Percentiles rank a stretch among this genome's conserved stretches.
These are phyloP conservation scores for Larimichthys polyactis DNA, from an alignment of 2,113 vertebrate species.

Conservation along the genomic window DNA sequence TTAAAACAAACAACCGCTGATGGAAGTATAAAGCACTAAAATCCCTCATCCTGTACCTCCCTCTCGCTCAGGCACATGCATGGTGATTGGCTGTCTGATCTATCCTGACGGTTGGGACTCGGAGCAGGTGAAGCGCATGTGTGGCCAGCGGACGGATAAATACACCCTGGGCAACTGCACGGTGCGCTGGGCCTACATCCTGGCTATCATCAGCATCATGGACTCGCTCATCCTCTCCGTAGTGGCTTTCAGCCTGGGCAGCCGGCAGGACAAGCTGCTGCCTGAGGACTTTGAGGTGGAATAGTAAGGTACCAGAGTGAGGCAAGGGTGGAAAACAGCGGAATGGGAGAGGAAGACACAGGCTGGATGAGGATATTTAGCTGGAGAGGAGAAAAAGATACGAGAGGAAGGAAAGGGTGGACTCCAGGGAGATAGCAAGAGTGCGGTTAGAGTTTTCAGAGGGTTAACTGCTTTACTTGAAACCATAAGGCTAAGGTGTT, in stretches of 20 bases:
- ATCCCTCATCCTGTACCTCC: neutral
- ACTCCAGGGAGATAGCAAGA: neutral
- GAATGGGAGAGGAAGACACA: neutral
- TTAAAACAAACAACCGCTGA: neutral
- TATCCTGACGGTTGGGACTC: conserved; percentile 99
- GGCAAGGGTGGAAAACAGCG: no score
- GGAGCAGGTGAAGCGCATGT: conserved; percentile 91
- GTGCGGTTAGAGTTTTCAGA: neutral
- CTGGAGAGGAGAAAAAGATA: neutral
- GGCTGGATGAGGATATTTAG: neutral
- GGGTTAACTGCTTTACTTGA: neutral
- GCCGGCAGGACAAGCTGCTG: conserved; percentile 94
- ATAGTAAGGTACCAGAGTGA: conserved; percentile 84
- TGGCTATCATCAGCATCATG: conserved; percentile 97
- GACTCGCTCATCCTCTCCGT: conserved; percentile 95
- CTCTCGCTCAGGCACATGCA: conserved; percentile 86
- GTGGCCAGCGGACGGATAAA: conserved; percentile 95
- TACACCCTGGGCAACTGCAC: conserved; percentile 97
- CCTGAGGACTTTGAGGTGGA: conserved; percentile 94
- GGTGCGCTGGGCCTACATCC: conserved; percentile 98
- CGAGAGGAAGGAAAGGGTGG: neutral
- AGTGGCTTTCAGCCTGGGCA: conserved; percentile 94
- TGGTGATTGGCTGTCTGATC: conserved; percentile 97
- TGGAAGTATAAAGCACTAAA: neutral
- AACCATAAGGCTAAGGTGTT: no score